Percentiles rank a stretch among this genome's conserved stretches.
phyloP scores from a whole-genome alignment of 2,888 invertebrate species.

The Disparrhopalites patrizii region DNA sequence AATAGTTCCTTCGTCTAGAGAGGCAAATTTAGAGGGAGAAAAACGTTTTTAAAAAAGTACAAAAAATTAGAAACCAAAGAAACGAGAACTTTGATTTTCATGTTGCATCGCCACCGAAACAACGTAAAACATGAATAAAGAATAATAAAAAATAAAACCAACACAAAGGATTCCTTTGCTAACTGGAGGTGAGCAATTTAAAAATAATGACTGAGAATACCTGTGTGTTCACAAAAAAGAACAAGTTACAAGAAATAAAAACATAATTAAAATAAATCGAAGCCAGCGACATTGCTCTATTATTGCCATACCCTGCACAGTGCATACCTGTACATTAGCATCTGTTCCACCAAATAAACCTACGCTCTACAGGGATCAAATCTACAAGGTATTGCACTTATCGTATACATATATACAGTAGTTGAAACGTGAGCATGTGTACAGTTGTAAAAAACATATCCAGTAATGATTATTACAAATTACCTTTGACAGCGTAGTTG shows the following conservation, averaged over 20 bases:
- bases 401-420: background rate
- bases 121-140: background rate
- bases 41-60: conserved; percentile 1
- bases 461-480: conserved; percentile 28
- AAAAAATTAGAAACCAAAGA: background rate
- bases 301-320: conserved; percentile 38
- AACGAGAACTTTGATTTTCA: background rate
- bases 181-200: conserved; percentile 1
- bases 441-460: too few relatives aligned
- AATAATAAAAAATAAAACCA: background rate
- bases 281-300: conserved; percentile 38
- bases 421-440: background rate
- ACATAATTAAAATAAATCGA: conserved; percentile 9
- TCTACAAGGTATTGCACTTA: background rate
- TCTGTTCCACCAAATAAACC: background rate
- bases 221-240: too few relatives aligned
- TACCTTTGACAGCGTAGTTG: conserved; percentile 48
- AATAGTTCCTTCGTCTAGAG: conserved; percentile 6
- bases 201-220: too few relatives aligned
- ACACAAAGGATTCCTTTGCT: background rate
- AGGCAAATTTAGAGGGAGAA: background rate
- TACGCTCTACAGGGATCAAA: background rate
- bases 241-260: too few relatives aligned
- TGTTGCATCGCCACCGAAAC: background rate
- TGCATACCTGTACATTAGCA: conserved; percentile 5